Base-by-base conservation (phyloP, 2,113 vertebrate genomes). In the Sander lucioperca region DNA sequence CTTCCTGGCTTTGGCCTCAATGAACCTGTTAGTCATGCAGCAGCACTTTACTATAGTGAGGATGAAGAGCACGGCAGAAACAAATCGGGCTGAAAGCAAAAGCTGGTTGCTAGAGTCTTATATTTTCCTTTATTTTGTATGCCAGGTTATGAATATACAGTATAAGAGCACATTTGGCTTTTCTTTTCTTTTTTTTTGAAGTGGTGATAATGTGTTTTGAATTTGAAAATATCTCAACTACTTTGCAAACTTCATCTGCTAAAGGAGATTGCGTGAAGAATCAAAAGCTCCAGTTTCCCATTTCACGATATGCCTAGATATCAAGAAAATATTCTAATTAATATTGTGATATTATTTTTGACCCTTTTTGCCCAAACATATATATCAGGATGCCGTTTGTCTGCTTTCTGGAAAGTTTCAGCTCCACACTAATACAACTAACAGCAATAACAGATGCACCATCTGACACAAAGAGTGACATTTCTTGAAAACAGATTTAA, bases 401-500 rank as follows among this genome's bases (percentile, higher is more conserved):
- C 54, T 25, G 54, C 54, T 58, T 58, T 14, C 14, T 16, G 56
- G 4, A 27, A 62, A 21, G 61, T 43, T 43, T 63, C 33, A 65
- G 12, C 27, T 50, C 25, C 13, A n/a, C 19, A 33, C 7, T 2
- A 51, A 30, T 7, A 63, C 19, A 72, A 47, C 15, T n/a, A 33
- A 59, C 25, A 30, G 18, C 10, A 45, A 16, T 14, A 53, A 59
- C 15, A 59, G 18, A 43, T 18, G 23, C 14, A 21, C 2, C 2
- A 39, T 18, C 25, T 66, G 3, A 66, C 11, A 19, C 50, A 67
- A 36, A 59, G 53, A 69, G 23, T 3, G 5, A 36, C 58, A 56
- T 67, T 77, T 74, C 12, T 82, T 88, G 85, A 85, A 93, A 91
- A 82, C 85, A 80, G 27, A 72, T 94, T 94, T 95, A 92, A 91